Evolutionary conservation across 2,888 invertebrate genomes (phyloP), one percentile per base, ranked within the genome.

Genomic region (Diadromus collaris): DNA sequence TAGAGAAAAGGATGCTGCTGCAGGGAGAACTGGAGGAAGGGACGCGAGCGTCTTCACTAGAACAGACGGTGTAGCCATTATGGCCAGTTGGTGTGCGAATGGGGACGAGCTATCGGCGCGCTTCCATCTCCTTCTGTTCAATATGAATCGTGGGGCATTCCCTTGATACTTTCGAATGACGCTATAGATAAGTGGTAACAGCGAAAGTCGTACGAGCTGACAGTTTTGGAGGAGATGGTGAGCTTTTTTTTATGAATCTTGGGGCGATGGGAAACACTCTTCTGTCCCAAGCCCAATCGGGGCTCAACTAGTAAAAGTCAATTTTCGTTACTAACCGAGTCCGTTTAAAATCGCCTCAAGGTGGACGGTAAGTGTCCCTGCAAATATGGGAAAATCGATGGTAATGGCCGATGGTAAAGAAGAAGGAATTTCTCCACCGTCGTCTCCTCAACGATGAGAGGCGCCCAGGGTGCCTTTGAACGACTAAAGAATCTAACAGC

Each of bases 401-500:
- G 46, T 58, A 65, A 65, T 48, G 56, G 48, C 48, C n/a, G 68
- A 69, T 46, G 69, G 38, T 48, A 38, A 61, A 51, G 38, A 56
- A 70, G 63, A 34, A 69, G 54, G 46, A 34, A 70, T 63, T 51
- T 58, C 68, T 68, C 54, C 19, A 61, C 63, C 60, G 72, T 61
- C 78, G 64, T 34, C 13, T n/a, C 29, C 34, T 58, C 70, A 29
- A 27, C 58, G 58, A 70, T n/a, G 16, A 58, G 21, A 58, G 41
- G 27, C 29, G 60, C n/a, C 44, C 65, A 67, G 27, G 19, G 44
- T 67, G 32, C 75, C 61, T 38, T 48, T 41, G 38, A 46, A 60
- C 68, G 60, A 65, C 46, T 10, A 58, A 72, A 68, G 67, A 70
- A 70, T 65, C 44, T 67, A 51, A 75, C 67, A 63, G 70, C 54